Evolutionary conservation across 2,888 invertebrate species (phyloP), one percentile per base, ranked within the genome.

Genomic region (Nymphalis c-album): DNA sequence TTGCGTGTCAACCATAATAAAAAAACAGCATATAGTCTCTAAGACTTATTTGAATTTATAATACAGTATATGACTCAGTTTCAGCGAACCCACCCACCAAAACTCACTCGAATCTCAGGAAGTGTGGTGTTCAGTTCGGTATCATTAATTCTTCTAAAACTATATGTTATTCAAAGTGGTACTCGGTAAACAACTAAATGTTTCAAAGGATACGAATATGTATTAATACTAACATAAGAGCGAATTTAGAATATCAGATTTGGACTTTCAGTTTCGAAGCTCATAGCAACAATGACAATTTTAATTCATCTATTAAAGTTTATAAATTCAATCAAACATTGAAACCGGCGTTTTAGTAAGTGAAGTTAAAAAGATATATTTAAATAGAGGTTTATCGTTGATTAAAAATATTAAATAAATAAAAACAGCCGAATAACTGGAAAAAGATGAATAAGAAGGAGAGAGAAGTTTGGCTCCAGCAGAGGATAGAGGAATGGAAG

Each of bases 401-500:
- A 18, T n/a, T n/a, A 46, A 10, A 53, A 20, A 46, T 51, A 62
- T 40, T 40, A 50, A 18, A 57, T 40, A 50, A 18, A 57, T 18
- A 67, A 71, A 76, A 77, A 82, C 82, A 91, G 88, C 89, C 90
- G 13, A 88, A 86, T 75, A 80, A 82, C 67, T 92, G 90, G 91
- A 89, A 86, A 79, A 87, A 84, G 67, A 88, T 88, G 91, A 79
- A 77, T 72, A 89, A 82, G 71, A 88, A 87, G 66, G 87, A 90
- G 3, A 74, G 87, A 60, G 87, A 88, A 2, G 76, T 76, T 1
- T 91, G 90, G 90, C 74, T 89, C 67, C 69, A 73, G 50, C 80
- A 87, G 73, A 80, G 78, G 53, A 86, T 90, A 67, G 89, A 90
- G 72, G 82, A 89, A 13, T 89, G 88, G 87, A 74, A 79, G 4